Evolutionary conservation across 2,797 vertebrate genomes (phyloP), one percentile per base, ranked within the genome.

Genomic region (Megalops cyprinoides): DNA sequence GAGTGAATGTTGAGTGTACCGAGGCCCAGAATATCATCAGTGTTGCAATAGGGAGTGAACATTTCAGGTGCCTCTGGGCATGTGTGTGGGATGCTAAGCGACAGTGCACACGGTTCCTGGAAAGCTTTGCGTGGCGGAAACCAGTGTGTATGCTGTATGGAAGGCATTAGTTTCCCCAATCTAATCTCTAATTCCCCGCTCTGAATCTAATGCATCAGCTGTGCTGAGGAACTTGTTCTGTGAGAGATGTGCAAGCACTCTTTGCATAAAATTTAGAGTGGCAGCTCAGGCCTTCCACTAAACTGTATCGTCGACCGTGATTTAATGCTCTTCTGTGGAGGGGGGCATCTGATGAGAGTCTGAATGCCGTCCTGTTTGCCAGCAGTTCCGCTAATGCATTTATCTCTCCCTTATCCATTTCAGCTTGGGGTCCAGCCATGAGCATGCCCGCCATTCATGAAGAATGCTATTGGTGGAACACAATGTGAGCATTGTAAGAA

Each of bases 281-380:
- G 75, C 74, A 18, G 23, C 53, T 55, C 49, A 83, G 77, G 78
- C 77, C 81, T 44, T 1, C 5, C 51, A 69, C 78, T 78, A 74
- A 56, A 76, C 20, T 3, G 1, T 37, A 65, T 14, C 71, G 48
- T 74, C 76, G 77, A 69, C 78, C 84, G 81, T 53, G 25, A 1
- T 79, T n/a, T 81, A 82, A 83, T 76, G 51, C 80, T 76, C 79
- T 71, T 82, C 76, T 75, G 77, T 62, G 39, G 65, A 49, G 74
- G 20, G 12, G 56, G 75, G 71, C 71, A 79, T 79, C 44, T 76
- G 78, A 78, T 56, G 44, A 69, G 44, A 67, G 79, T 56, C 74
- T 79, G 44, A 82, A 73, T 77, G 44, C 51, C 56, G 49, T 39
- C 71, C 48, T 1, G 10, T 53, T 49, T 25, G 25, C 77, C 74